These are phyloP conservation scores for Petaurus breviceps DNA, from an alignment of 2,113 vertebrate genomes.

Conservation along the genomic window DNA sequence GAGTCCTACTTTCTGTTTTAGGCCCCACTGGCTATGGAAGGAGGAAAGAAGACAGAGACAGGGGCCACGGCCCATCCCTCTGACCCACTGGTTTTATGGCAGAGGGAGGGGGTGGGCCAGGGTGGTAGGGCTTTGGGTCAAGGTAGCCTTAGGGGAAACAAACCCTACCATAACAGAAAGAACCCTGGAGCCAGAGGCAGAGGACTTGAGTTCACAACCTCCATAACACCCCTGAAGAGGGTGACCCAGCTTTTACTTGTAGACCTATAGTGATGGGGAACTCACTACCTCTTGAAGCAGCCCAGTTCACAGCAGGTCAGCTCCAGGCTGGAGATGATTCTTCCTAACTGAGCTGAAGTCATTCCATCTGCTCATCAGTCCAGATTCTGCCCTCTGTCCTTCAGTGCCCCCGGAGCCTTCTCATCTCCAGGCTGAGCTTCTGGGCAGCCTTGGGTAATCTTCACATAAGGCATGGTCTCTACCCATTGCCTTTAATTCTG, in stretches of 20 bases:
- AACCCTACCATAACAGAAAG: not conserved
- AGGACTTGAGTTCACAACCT: no score
- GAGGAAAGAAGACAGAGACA: not conserved
- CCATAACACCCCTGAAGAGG: not conserved
- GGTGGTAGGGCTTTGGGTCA: not conserved
- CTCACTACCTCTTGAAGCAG: not conserved
- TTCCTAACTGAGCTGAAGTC: not conserved
- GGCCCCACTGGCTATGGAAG: not conserved
- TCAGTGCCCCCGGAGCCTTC: not conserved
- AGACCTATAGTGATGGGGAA: not conserved
- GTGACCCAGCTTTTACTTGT: not conserved
- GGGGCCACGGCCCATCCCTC: no score
- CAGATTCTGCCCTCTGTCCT: not conserved
- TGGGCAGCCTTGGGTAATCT: no score
- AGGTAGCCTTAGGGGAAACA: not conserved
- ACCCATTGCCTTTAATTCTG: not conserved
- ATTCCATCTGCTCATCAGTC: not conserved
- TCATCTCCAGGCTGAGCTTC: not conserved
- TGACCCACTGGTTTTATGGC: no score
- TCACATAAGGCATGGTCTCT: no score
- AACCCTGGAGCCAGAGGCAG: not conserved
- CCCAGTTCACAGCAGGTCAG: not conserved
- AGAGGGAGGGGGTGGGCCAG: not conserved
- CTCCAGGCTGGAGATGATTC: not conserved
- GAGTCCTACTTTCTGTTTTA: conserved; percentile 85